Conservation (phyloP, 2,113 vertebrate species). For the Erythrolamprus reginae region DNA sequence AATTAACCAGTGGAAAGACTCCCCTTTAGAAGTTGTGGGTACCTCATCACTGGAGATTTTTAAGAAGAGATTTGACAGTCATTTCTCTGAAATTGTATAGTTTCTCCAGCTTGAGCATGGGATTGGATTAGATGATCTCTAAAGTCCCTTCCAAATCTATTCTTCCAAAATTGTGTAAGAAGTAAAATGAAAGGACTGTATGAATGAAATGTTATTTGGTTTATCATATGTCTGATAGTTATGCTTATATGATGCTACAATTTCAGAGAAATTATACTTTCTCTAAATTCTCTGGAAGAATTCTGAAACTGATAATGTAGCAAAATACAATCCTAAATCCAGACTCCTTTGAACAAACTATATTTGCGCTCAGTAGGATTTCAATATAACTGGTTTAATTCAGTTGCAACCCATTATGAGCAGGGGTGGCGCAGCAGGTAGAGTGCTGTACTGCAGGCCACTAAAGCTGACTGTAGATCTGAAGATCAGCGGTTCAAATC, state of each 20-base stretch:
- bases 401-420: neutral
- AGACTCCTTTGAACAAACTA: neutral
- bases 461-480: no score
- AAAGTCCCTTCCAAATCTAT: neutral
- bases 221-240: neutral
- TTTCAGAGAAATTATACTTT: neutral
- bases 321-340: neutral
- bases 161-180: neutral
- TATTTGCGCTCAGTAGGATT: neutral
- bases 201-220: neutral
- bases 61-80: neutral
- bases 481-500: no score
- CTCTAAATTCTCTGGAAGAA: neutral
- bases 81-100: neutral
- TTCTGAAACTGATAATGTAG: neutral
- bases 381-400: neutral
- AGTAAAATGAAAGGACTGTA: neutral
- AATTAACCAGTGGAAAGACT: neutral
- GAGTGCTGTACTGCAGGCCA: no score
- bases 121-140: neutral
- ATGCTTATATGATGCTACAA: neutral
- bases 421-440: no score
- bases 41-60: neutral
- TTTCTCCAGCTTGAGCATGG: neutral
- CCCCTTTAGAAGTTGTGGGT: neutral